These are phyloP conservation scores for Chelonoidis abingdonii DNA, from an alignment of 2,113 vertebrate species.

Conservation along the genomic window DNA sequence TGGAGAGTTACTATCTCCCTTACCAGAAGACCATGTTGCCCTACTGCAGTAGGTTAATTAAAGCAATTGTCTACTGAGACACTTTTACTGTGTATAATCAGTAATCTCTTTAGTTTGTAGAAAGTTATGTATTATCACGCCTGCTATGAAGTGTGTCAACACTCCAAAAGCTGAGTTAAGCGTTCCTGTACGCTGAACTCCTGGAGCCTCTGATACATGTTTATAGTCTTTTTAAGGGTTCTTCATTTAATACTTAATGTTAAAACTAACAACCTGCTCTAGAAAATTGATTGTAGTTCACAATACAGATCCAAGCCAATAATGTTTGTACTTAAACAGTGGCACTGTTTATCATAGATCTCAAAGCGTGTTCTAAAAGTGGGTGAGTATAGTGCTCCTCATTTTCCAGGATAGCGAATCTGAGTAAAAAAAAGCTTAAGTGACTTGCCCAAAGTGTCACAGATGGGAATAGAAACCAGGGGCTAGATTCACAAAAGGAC, in stretches of 20 bases:
- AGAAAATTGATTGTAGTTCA: not conserved
- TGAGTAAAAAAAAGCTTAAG: not conserved
- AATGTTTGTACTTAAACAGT: not conserved
- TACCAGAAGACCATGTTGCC: not conserved
- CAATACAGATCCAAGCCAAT: not conserved
- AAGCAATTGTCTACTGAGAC: not conserved
- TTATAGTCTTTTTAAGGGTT: not conserved
- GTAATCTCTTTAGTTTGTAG: slow-evolving; percentile 26
- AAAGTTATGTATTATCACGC: slow-evolving; percentile 26
- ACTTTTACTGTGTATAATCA: slow-evolving; percentile 22
- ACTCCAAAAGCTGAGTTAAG: not conserved
- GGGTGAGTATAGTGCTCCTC: not conserved
- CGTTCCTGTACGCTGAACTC: not conserved
- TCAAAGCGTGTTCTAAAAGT: not conserved
- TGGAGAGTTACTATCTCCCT: not conserved
- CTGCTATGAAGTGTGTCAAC: not conserved
- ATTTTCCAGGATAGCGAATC: not conserved
- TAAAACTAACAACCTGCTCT: not conserved
- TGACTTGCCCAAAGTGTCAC: not conserved
- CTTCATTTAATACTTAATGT: not conserved
- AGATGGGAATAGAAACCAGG: not conserved
- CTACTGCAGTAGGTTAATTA: not conserved
- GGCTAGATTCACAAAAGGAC: not conserved
- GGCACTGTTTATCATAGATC: not conserved
- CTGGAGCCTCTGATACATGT: not conserved